A percentile compares a stretch with the other conserved stretches of the same genome.
These are phyloP conservation scores for Hippocampus mohnikei DNA, from an alignment of 2,113 vertebrate genomes.

Conservation along the genomic window DNA sequence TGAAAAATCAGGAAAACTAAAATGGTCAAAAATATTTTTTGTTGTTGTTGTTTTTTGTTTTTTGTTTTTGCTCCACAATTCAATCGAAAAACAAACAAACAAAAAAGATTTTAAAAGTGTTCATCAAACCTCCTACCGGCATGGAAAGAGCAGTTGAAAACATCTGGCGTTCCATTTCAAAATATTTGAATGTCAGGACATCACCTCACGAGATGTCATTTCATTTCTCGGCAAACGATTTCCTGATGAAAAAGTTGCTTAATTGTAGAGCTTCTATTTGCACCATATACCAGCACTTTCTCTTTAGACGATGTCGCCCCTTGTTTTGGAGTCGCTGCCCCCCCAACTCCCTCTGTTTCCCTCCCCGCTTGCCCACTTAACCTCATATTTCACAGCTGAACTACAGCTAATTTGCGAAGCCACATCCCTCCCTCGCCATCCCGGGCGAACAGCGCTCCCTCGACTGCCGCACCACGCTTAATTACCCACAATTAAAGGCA, in stretches of 20 bases:
- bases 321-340: constrained; percentile 64
- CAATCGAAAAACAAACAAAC: too few relatives aligned
- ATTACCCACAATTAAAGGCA: constrained; percentile 79
- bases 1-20: too few relatives aligned
- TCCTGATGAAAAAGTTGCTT: background rate
- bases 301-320: constrained; percentile 8
- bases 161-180: background rate
- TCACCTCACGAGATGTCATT: background rate
- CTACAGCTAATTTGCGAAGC: constrained; percentile 68
- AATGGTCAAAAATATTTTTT: too few relatives aligned
- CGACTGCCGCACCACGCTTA: constrained; percentile 71
- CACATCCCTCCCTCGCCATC: constrained; percentile 34
- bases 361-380: constrained; percentile 69
- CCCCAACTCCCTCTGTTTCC: constrained; percentile 37
- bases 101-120: too few relatives aligned
- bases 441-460: constrained; percentile 60
- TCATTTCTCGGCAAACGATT: background rate
- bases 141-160: too few relatives aligned
- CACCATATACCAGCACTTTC: background rate
- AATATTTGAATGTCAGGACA: background rate
- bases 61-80: too few relatives aligned
- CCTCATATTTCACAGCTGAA: constrained; percentile 77
- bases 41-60: too few relatives aligned
- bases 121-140: too few relatives aligned
- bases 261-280: background rate